Base-by-base conservation (phyloP, 2,888 invertebrate genomes). In the Euzetes globulus region DNA sequence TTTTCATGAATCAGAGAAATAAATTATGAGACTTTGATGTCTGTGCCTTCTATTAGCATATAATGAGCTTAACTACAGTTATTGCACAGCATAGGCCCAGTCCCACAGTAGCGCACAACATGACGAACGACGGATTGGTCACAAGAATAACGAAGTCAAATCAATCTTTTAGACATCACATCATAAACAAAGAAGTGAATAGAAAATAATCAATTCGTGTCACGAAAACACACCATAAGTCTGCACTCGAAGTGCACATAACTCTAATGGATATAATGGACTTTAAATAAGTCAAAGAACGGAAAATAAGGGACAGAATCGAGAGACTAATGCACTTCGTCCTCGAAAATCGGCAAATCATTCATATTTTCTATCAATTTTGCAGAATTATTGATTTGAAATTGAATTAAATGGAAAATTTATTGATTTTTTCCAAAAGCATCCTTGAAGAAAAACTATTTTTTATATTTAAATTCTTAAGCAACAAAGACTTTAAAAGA, bases 181-280 rank as follows among this genome's bases (percentile, higher is more conserved):
- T 37, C 65, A 37, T 25, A 65, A 65, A 37, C 33, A 37, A 65
- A 33, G 25, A 5, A 19, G 11, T 37, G 37, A 37, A 25, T 19
- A n/a, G 15, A 11, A 33, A 17, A 11, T 37, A 33, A 65, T 65
- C 65, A 65, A 65, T 65, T 65, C 65, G 37, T 65, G 65, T 65
- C 65, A 65, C 65, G 65, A 65, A 65, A 65, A 65, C n/a, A 37
- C 37, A 65, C 9, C 7, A n/a, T 17, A 65, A 33, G n/a, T 37
- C 37, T 37, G 37, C 37, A 65, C 65, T 65, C 58, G 17, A 27
- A 27, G 1, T 13, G 27, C 27, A 58, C 52, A 33, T 33, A n/a
- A 52, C 52, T 52, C 52, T 52, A 52, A 52, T 52, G 52, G 52
- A n/a, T 52, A 19, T 52, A 52, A 55, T 55, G 19, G 55, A 55